Conservation (phyloP, 2,797 vertebrate genomes). For the Leuciscus waleckii region DNA sequence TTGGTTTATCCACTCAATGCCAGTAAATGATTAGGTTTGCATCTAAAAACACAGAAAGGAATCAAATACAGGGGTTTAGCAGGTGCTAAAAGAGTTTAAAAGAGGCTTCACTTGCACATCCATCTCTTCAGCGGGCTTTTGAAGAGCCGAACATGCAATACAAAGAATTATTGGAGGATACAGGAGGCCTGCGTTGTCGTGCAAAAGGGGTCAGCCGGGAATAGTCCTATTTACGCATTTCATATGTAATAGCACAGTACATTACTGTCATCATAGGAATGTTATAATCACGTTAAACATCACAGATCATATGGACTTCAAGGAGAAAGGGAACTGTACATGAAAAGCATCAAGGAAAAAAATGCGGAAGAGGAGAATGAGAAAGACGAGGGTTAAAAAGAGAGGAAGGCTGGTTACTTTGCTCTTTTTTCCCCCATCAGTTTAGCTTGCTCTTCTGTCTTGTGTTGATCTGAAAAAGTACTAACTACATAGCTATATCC, state of each 20-base stretch:
- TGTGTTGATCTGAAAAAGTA: conserved; percentile 66
- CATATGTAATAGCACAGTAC: conserved; percentile 96
- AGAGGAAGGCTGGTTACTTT: conserved; percentile 89
- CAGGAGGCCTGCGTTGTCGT: conserved; percentile 11
- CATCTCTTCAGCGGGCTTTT: conserved; percentile 41
- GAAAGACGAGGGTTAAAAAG: conserved; percentile 53
- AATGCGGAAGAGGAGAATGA: conserved; percentile 39
- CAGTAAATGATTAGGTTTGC: conserved; percentile 59
- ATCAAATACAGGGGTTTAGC: conserved; percentile 11
- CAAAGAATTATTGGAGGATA: conserved; percentile 44
- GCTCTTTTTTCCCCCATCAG: conserved; percentile 46
- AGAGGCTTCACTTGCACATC: conserved; percentile 74
- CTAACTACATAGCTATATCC: conserved; percentile 66
- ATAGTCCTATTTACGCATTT: conserved; percentile 79
- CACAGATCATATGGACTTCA: conserved; percentile 72
- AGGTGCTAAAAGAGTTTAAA: conserved; percentile 7
- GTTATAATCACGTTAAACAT: conserved; percentile 75
- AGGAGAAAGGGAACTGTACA: conserved; percentile 76
- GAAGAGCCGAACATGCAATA: conserved; percentile 50
- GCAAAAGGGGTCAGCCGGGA: conserved; percentile 61
- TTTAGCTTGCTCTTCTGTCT: conserved; percentile 60
- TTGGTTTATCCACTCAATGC: conserved; percentile 58
- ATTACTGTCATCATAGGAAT: conserved; percentile 96
- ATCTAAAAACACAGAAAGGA: not conserved
- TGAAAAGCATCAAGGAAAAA: conserved; percentile 63